phyloP scores from a whole-genome alignment of 2,797 vertebrate species.

The Tympanoctomys barrerae region DNA sequence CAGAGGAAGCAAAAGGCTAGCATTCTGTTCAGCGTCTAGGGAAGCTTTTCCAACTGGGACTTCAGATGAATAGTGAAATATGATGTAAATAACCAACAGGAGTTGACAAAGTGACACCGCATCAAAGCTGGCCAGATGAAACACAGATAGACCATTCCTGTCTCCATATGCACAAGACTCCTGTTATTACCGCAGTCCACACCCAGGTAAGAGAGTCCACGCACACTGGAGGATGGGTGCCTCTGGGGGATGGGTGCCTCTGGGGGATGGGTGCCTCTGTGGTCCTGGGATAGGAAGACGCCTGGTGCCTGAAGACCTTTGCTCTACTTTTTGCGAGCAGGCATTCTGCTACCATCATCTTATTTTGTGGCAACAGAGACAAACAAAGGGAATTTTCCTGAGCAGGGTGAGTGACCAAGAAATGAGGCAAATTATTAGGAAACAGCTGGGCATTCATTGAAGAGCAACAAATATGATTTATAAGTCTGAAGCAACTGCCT shows the following conservation, averaged over 20 bases:
- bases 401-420: conserved; percentile 59
- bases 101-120: conserved; percentile 29
- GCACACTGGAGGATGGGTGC: neutral
- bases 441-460: conserved; percentile 49
- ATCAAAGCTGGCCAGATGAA: neutral
- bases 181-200: neutral
- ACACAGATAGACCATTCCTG: neutral
- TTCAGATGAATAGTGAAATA: neutral
- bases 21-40: conserved; percentile 38
- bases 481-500: conserved; percentile 62
- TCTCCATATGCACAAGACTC: neutral
- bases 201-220: neutral
- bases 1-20: conserved; percentile 8
- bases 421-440: conserved; percentile 70
- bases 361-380: conserved; percentile 10
- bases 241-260: too few relatives aligned
- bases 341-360: neutral
- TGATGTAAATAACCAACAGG: conserved; percentile 42
- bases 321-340: conserved; percentile 42
- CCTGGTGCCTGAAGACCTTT: neutral
- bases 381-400: conserved; percentile 64
- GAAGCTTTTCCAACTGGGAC: conserved; percentile 49
- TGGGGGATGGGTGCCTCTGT: neutral
- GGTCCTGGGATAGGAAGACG: neutral
- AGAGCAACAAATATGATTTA: conserved; percentile 63